These are phyloP conservation scores for Polypterus senegalus DNA, from an alignment of 2,113 vertebrate species.

Conservation along the genomic window DNA sequence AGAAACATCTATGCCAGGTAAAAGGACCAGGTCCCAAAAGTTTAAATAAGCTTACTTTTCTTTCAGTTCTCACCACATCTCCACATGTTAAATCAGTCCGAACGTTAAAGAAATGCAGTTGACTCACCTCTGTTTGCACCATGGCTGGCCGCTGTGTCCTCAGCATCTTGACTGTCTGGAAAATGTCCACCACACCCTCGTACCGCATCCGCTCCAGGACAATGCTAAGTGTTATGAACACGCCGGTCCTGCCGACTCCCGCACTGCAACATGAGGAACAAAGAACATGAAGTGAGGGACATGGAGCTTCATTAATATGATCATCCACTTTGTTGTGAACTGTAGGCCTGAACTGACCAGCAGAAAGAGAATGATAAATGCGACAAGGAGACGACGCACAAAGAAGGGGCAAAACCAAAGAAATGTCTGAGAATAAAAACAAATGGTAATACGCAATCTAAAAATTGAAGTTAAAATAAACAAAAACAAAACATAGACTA, in stretches of 20 bases:
- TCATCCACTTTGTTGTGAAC: too few relatives aligned
- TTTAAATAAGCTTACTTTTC: neutral
- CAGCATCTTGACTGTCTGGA: constrained; percentile 98
- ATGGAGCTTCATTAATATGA: neutral
- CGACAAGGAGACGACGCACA: too few relatives aligned
- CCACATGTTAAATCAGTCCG: neutral
- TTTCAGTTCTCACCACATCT: neutral
- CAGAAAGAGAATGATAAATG: too few relatives aligned
- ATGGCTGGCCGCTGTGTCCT: constrained; percentile 93
- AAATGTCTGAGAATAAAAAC: too few relatives aligned
- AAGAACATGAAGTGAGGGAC: neutral
- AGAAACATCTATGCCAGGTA: neutral
- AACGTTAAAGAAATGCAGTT: neutral
- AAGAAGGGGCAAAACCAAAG: too few relatives aligned
- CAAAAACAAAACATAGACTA: too few relatives aligned
- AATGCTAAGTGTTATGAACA: constrained; percentile 93
- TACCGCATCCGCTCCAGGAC: constrained; percentile 96
- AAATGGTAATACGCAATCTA: too few relatives aligned
- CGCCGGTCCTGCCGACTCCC: constrained; percentile 85
- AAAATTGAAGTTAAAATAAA: too few relatives aligned
- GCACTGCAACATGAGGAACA: constrained; percentile 47
- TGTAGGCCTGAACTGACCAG: too few relatives aligned
- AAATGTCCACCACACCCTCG: constrained; percentile 93
- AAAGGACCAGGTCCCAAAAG: neutral
- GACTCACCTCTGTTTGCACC: constrained; percentile 91